Conservation (phyloP, 92 coral and sea anemone species). For the Epizoanthus rinbou region DNA sequence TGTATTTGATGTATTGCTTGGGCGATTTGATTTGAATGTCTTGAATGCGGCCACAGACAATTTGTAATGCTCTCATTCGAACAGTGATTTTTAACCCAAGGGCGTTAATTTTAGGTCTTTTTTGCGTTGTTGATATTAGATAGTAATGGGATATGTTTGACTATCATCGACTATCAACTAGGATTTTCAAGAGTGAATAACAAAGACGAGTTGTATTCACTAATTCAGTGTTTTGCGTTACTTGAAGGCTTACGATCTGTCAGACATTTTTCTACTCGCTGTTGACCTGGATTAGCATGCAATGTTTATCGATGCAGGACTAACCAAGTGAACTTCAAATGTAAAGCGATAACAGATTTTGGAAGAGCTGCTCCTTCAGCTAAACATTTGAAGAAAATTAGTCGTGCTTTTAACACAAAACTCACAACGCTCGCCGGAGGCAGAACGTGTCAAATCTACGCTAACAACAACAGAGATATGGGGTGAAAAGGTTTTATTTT, state of each 20-base stretch:
- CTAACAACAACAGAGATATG: no score
- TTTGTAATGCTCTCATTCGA: conserved; percentile 25
- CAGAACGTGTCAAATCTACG: no score
- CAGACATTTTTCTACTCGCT: conserved; percentile 12
- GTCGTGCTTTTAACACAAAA: no score
- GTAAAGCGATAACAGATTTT: not conserved
- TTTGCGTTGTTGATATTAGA: conserved; percentile 30
- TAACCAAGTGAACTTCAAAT: not conserved
- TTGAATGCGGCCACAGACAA: conserved; percentile 36
- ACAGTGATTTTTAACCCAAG: conserved; percentile 5
- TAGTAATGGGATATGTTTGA: conserved; percentile 29
- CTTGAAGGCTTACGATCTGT: conserved; percentile 8
- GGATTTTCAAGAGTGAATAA: conserved; percentile 36
- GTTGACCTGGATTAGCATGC: conserved; percentile 25
- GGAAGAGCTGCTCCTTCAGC: not conserved
- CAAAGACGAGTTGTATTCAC: conserved; percentile 25
- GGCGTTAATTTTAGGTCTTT: conserved; percentile 25
- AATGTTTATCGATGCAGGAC: not conserved
- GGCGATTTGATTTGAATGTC: conserved; percentile 33
- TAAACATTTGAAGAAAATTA: no score
- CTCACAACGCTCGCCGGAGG: no score
- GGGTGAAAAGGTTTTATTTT: not conserved
- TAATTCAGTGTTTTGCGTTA: conserved; percentile 26
- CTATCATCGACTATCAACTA: conserved; percentile 36
- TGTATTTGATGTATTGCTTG: conserved; percentile 33